phyloP scores from a whole-genome alignment of 2,888 invertebrate genomes.

The Cepaea hortensis region DNA sequence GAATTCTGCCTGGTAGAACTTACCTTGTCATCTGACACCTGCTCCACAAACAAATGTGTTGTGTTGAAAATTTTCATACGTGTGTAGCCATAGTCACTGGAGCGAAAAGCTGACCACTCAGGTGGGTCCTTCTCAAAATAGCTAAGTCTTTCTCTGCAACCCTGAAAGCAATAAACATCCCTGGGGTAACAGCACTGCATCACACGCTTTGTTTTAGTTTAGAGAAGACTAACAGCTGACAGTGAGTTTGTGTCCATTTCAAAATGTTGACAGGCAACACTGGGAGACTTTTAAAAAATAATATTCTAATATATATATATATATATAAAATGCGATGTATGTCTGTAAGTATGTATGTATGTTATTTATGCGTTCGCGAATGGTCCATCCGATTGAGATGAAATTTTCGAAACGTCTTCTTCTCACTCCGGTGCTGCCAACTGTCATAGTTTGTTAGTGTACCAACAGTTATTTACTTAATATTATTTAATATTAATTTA shows the following conservation, averaged over 20 bases:
- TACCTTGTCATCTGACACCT: conserved; percentile 80
- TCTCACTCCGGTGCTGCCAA: too few relatives aligned
- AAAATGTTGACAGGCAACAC: too few relatives aligned
- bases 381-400: too few relatives aligned
- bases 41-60: conserved; percentile 92
- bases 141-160: conserved; percentile 89
- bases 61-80: conserved; percentile 88
- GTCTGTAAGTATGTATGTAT: too few relatives aligned
- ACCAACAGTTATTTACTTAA: too few relatives aligned
- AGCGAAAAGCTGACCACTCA: conserved; percentile 89
- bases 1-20: background rate
- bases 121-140: conserved; percentile 82
- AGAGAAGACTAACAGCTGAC: background rate
- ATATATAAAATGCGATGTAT: too few relatives aligned
- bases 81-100: conserved; percentile 93
- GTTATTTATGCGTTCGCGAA: too few relatives aligned
- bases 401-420: too few relatives aligned
- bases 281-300: too few relatives aligned
- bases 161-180: conserved; percentile 75
- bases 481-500: too few relatives aligned
- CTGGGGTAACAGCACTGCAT: background rate
- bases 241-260: background rate
- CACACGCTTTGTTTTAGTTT: background rate
- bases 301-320: too few relatives aligned
- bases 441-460: too few relatives aligned